Evolutionary conservation across 1,140 invertebrate species (phyloP), one percentile per base, ranked within the genome.

Genomic region (Drosophila kanapiae): DNA sequence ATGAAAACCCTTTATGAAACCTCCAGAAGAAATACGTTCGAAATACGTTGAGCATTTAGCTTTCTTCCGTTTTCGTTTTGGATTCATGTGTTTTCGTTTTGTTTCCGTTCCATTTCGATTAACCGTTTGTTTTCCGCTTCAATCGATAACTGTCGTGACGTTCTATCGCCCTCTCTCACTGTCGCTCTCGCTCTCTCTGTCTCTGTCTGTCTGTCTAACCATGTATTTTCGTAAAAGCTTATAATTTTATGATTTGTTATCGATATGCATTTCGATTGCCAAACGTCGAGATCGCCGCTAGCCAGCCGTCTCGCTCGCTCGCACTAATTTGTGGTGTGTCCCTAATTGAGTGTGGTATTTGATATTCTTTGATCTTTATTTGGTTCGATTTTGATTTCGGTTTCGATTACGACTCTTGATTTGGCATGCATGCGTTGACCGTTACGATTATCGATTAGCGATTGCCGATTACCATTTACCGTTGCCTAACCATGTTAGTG

Each of bases 241-340:
- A 60, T 72, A 4, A 49, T 74, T 76, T 77, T 53, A n/a, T 53
- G 45, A 63, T 58, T 60, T 40, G 7, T 58, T 10, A 62, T 59
- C 51, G 47, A 64, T 54, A 37, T 70, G 40, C 40, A 53, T 53
- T 51, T 67, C 60, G 80, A 64, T 77, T 65, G 60, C 37, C 67
- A 71, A 43, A 42, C 43, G 18, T 70, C 68, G 49, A 70, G 51
- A 57, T 27, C 29, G 49, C 57, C 56, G 56, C 45, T 43, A 60
- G 54, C 65, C 47, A 74, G 68, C 62, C 49, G 16, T 68, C 71
- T 68, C 37, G 71, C 63, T 78, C 38, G 77, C 65, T 85, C 75
- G 75, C 75, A 82, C 82, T 86, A 75, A 85, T 82, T 82, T 86
- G 82, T 85, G 82, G 82, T 78, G 78, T 84, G 78, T 47, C 56